These are phyloP conservation scores for Ligdia adustata DNA, from an alignment of 2,888 invertebrate genomes.

Conservation along the genomic window DNA sequence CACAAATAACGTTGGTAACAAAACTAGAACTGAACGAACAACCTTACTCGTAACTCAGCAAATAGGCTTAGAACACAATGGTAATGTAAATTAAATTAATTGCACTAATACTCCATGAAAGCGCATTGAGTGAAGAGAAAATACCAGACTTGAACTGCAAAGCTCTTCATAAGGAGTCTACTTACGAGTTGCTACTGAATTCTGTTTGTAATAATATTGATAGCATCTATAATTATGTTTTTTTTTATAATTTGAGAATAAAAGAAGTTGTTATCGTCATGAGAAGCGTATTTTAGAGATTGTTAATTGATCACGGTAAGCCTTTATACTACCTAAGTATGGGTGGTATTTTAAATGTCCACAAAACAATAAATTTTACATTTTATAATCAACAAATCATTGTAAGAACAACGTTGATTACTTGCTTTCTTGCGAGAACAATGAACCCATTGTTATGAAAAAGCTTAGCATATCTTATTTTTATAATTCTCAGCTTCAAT, in stretches of 20 bases:
- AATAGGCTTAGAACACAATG: conserved; percentile 5
- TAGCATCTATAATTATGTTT: too few relatives aligned
- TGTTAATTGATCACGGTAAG: too few relatives aligned
- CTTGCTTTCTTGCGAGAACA: not conserved
- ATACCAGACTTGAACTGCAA: conserved; percentile 1
- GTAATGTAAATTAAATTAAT: conserved; percentile 9
- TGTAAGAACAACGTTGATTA: not conserved
- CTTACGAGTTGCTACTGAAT: conserved; percentile 5
- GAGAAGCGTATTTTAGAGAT: too few relatives aligned
- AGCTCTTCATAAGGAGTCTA: conserved; percentile 2
- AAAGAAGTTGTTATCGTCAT: too few relatives aligned
- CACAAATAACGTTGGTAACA: not conserved
- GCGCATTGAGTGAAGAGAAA: not conserved
- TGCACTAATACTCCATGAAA: conserved; percentile 11
- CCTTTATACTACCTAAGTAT: too few relatives aligned
- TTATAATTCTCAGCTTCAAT: too few relatives aligned
- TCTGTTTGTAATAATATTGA: not conserved
- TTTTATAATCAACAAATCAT: too few relatives aligned
- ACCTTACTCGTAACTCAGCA: not conserved
- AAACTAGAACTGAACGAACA: not conserved
- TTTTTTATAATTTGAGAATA: too few relatives aligned
- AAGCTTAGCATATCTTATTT: not conserved
- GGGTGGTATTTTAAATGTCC: too few relatives aligned
- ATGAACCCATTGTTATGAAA: not conserved
- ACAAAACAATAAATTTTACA: too few relatives aligned